Base-by-base conservation (phyloP, 2,888 invertebrate genomes). In the Endotricha flammealis region DNA sequence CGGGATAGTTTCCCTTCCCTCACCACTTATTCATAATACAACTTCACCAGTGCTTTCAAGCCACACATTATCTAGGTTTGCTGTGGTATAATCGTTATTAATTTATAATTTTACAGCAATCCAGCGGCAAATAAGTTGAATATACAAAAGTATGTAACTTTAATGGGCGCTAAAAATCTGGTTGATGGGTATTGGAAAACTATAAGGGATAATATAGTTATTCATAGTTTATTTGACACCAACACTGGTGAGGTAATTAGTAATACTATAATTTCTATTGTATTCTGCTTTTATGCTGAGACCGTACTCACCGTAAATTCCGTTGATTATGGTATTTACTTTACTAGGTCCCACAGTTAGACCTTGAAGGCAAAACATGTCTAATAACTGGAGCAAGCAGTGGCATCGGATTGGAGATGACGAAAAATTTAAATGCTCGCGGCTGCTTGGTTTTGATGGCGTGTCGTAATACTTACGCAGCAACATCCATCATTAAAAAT, bases 371-470 rank as follows among this genome's bases (percentile, higher is more conserved):
- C 1, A 94, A 93, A 75, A 85, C 93, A 35, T 96, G 94, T 4
- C 75, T 99, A 7, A 89, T 98, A 22, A 98, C 98, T 8, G 98
- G 98, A n/a, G 95, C 95, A 0, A 97, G 95, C 74, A 89, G 91
- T 51, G 98, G 98, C n/a, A 96, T 99, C 54, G 98, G 98, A 8
- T 92, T 90, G 67, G 97, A 98, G 87, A 95, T 96, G 17, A 94
- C 95, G 0, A 89, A 91, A 44, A 93, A 95, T 1, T 73, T 98
- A 40, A 93, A 92, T 8, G 87, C 91, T 23, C 95, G 94, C 63
- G 94, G 95, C 8, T 96, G 96, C 62, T 90, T 90, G 30, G 92
- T 98, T 1, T 88, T 97, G 23, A 89, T 98, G 74, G 96, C 95
- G 0, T 97, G 97, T 66, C 88, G 98, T 32, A 91, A 92, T 64